Percentiles rank a stretch among this genome's conserved stretches.
phyloP scores from a whole-genome alignment of 2,113 vertebrate genomes.

The Chroicocephalus ridibundus region DNA sequence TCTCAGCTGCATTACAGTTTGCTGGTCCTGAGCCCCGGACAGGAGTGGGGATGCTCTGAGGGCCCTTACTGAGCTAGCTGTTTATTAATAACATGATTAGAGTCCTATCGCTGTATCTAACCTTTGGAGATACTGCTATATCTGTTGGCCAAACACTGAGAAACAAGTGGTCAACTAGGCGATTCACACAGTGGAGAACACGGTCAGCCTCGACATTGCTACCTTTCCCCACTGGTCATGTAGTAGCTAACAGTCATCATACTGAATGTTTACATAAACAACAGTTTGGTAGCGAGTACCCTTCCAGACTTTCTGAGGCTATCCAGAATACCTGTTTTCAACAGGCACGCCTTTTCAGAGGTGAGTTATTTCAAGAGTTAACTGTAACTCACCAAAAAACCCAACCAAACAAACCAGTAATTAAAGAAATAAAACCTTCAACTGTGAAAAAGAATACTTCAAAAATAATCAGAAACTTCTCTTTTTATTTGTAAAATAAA shows the following conservation, averaged over 20 bases:
- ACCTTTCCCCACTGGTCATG: rapidly evolving
- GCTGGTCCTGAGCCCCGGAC: not conserved
- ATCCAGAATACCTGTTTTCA: not conserved
- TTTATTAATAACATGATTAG: not conserved
- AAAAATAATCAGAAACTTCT: not conserved
- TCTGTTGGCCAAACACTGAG: not conserved
- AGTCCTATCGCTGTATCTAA: not conserved
- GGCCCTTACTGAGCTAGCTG: not conserved
- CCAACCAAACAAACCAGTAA: not conserved
- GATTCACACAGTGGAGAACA: not conserved
- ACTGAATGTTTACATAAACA: not conserved
- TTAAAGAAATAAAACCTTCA: not conserved
- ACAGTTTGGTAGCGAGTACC: not conserved
- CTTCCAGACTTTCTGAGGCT: not conserved
- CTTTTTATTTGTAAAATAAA: not conserved
- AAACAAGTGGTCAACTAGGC: not conserved
- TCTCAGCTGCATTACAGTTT: not conserved
- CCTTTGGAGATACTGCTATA: not conserved
- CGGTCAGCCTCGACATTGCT: not conserved
- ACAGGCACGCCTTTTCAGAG: not conserved
- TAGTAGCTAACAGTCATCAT: not conserved
- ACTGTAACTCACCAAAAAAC: not conserved
- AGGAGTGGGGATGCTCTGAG: not conserved
- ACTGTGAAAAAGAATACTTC: not conserved
- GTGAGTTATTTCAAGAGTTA: not conserved